Base-by-base conservation (phyloP, 2,888 invertebrate genomes). In the Platycheirus rosarum region DNA sequence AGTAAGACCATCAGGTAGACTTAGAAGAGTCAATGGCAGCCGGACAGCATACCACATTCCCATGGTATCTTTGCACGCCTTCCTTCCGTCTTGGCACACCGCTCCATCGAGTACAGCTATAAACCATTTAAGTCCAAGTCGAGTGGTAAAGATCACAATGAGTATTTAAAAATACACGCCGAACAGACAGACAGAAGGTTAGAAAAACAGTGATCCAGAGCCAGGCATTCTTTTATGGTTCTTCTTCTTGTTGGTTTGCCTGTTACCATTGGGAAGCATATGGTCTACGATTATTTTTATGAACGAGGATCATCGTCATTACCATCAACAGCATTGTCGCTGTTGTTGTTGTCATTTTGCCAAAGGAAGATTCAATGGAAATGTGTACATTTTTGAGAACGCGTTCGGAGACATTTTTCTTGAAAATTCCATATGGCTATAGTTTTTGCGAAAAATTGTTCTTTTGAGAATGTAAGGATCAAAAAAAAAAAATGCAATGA, bases 11-110 rank as follows among this genome's bases (percentile, higher is more conserved):
- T 82, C 82, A 82, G 82, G 82, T 77, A 82, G 82, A 77, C 77
- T 73, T 77, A 44, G 51, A 76, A 71, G 82, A 82, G 82, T 82
- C 82, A 82, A 77, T 77, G 82, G 82, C 82, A 82, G 77, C 82
- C 82, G 82, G 77, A 77, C 77, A 77, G 73, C 76, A 77, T 82
- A 77, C 82, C 76, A 77, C 77, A 77, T 80, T 80, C 80, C 51
- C 76, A 76, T 76, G 66, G 55, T 35, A 60, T 16, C 40, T 13
- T 23, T 55, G 13, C 23, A 2, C n/a, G n/a, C n/a, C n/a, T n/a
- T n/a, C 7, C 23, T 55, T 37, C 23, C 37, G 26, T n/a, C 16
- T 42, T 16, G 16, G 29, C 26, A 16, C 65, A 14, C n/a, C n/a
- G 37, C 46, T 32, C 44, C 55, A 23, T 48, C 40, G 37, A 57